phyloP scores from a whole-genome alignment of 2,888 invertebrate genomes.

The Drosophila nigricruria region DNA sequence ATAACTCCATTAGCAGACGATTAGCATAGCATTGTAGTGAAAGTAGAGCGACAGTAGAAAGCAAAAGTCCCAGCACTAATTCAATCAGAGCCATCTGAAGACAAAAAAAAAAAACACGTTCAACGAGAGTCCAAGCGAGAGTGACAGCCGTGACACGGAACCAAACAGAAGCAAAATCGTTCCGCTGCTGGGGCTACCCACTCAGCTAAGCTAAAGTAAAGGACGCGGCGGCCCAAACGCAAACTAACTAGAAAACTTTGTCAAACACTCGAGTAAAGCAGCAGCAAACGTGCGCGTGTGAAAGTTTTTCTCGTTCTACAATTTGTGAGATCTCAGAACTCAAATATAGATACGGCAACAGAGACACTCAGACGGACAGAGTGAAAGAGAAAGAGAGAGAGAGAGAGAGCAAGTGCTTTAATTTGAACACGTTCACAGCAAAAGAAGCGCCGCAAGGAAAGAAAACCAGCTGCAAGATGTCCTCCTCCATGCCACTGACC shows the following conservation, averaged over 20 bases:
- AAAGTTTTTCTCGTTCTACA: slow-evolving; percentile 50
- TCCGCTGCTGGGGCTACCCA: slow-evolving; percentile 5
- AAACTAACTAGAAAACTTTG: slow-evolving; percentile 55
- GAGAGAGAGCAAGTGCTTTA: slow-evolving; percentile 48
- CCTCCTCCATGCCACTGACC: slow-evolving; percentile 59
- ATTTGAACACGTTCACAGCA: slow-evolving; percentile 44
- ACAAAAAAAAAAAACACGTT: slow-evolving; percentile 2
- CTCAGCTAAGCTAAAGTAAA: background rate
- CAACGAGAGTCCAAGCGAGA: slow-evolving; percentile 25
- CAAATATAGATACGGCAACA: slow-evolving; percentile 12
- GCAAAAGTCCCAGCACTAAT: slow-evolving; percentile 58
- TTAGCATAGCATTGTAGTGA: slow-evolving; percentile 52
- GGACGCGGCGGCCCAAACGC: slow-evolving; percentile 15
- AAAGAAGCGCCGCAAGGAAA: slow-evolving; percentile 11
- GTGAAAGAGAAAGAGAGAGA: background rate
- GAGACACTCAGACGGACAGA: background rate
- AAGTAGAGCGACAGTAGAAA: slow-evolving; percentile 9
- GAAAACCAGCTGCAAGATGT: slow-evolving; percentile 42
- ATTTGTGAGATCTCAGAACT: slow-evolving; percentile 19
- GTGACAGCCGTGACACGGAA: slow-evolving; percentile 22
- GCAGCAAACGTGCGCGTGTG: slow-evolving; percentile 62
- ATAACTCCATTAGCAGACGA: slow-evolving; percentile 78
- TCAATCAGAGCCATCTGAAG: slow-evolving; percentile 41
- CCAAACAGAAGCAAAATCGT: background rate
- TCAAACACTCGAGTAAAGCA: slow-evolving; percentile 63